A percentile compares a stretch with the other conserved stretches of the same genome.
phyloP scores from a whole-genome alignment of 2,797 vertebrate genomes.

The Ceryle rudis region DNA sequence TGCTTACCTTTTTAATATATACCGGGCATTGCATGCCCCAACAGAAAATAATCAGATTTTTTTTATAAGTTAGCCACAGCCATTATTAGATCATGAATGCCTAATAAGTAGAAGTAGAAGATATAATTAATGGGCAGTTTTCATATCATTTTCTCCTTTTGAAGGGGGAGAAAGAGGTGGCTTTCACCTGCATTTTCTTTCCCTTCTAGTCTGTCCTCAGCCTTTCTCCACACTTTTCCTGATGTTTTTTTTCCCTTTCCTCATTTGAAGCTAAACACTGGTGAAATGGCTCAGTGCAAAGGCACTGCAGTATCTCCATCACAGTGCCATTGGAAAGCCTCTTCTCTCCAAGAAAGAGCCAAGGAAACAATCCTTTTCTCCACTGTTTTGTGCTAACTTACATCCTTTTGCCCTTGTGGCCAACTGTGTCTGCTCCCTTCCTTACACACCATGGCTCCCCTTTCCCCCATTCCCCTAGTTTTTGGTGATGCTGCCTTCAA shows the following conservation, averaged over 20 bases:
- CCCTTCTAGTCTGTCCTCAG: not conserved
- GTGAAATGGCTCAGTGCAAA: not conserved
- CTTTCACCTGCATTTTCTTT: not conserved
- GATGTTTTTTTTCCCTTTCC: not conserved
- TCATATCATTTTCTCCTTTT: not conserved
- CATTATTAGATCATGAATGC: slow-evolving; percentile 76
- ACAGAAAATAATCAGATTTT: slow-evolving; percentile 76
- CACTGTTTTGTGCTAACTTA: rapidly evolving
- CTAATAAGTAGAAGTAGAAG: slow-evolving; percentile 63
- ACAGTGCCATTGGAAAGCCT: not conserved
- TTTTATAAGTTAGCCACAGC: slow-evolving; percentile 67
- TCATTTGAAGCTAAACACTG: not conserved
- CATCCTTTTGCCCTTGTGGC: not conserved
- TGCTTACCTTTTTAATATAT: slow-evolving; percentile 78
- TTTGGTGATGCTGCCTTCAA: rapidly evolving
- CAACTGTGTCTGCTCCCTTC: rapidly evolving
- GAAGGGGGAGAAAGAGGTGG: not conserved
- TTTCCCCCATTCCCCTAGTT: not conserved
- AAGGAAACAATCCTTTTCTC: not conserved
- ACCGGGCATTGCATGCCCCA: slow-evolving; percentile 64
- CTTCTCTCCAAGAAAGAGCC: not conserved
- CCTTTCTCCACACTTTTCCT: not conserved
- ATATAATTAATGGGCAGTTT: slow-evolving; percentile 57
- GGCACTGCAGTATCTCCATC: not conserved
- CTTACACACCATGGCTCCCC: rapidly evolving